Conservation (phyloP, 1,140 invertebrate genomes). For the Euura lappo region DNA sequence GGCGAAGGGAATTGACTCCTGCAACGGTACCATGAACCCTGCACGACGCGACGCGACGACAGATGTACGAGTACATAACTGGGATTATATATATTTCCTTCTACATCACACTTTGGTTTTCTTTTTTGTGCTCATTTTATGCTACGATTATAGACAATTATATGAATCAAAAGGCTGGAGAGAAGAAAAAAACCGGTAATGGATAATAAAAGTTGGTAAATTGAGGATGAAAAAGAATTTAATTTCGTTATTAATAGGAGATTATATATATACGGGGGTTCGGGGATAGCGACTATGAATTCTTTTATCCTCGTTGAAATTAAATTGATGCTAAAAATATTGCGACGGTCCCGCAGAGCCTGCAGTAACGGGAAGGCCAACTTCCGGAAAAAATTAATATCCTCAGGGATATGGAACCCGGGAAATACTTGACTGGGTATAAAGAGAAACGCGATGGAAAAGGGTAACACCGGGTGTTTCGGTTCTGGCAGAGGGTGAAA, state of each 20-base stretch:
- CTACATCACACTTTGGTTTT: not conserved
- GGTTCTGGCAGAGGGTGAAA: slow-evolving; percentile 19
- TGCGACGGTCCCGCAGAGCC: slow-evolving; percentile 12
- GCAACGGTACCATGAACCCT: not conserved
- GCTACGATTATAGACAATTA: not conserved
- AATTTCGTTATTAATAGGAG: not conserved
- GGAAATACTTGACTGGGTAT: not conserved
- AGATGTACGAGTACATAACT: not conserved
- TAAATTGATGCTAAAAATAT: slow-evolving; percentile 30
- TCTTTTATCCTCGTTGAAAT: slow-evolving; percentile 17
- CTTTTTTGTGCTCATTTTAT: not conserved
- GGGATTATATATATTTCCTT: too few relatives aligned
- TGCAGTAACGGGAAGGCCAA: slow-evolving; percentile 27
- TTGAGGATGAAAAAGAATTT: not conserved
- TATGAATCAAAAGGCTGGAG: too few relatives aligned
- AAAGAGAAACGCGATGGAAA: slow-evolving; percentile 25
- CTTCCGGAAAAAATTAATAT: slow-evolving; percentile 53
- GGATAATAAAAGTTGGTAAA: too few relatives aligned
- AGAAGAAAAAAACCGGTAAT: too few relatives aligned
- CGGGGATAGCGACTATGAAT: too few relatives aligned
- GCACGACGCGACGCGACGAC: not conserved
- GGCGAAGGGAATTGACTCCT: slow-evolving; percentile 28
- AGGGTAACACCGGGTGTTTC: slow-evolving; percentile 45
- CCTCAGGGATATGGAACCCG: slow-evolving; percentile 17
- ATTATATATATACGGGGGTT: not conserved